Evolutionary conservation across 1,140 invertebrate genomes (phyloP), one percentile per base, ranked within the genome.

Genomic region (Penaeus japonicus): DNA sequence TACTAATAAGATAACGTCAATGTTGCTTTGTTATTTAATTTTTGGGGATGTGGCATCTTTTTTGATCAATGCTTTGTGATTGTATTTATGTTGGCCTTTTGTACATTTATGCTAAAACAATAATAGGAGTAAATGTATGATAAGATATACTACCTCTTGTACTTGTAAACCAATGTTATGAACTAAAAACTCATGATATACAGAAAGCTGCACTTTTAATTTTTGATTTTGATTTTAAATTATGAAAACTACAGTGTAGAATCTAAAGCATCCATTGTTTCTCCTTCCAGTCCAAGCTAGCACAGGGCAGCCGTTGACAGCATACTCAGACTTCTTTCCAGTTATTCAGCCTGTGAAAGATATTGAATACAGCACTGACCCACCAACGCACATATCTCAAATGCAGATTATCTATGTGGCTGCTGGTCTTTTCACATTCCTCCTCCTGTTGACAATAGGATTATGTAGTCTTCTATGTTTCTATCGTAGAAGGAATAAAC

Each of bases 381-480:
- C 80, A 24, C 54, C 85, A 15, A 20, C 85, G 17, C 35, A 47
- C 7, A 87, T 78, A 15, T 57, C 85, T 3, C 70, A 87, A 59
- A 62, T 87, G 39, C 85, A 90, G 39, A 85, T 90, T 27, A 83
- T 90, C 3, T 87, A 87, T 77, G 85, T 90, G 20, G 81, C 85
- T 30, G 79, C 79, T 27, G 85, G 84, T 32, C 85, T 90, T 22
- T 87, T 90, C 81, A 90, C 73, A n/a, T 87, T 90, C 85, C 89
- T 90, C 12, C 84, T 90, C n/a, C 55, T 90, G 20, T 75, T 90
- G 17, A 78, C 84, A n/a, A 87, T 90, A n/a, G 57, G 47, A 32
- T 78, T 90, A 15, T 86, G 89, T 47, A 79, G 70, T 12, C 59
- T 87, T 24, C 84, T 90, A 12, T 90, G 89, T 57, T 87, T 87